Evolutionary conservation across 2,888 invertebrate genomes (phyloP).

Genomic region (Andrena chrysosceles): DNA sequence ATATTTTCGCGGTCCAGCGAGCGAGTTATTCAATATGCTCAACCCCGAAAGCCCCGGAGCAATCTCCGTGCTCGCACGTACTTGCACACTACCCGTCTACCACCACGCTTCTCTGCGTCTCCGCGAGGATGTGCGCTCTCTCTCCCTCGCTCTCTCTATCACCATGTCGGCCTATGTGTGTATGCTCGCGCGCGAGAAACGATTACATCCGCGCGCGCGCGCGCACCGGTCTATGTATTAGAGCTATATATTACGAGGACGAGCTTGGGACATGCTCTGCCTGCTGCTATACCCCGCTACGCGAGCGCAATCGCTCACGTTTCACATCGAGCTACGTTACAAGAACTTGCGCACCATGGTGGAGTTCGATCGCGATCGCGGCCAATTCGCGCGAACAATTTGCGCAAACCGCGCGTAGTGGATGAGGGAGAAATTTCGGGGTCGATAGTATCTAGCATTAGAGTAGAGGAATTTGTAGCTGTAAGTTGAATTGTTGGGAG

Average conservation of each 20-base stretch:
- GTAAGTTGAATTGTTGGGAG: not conserved
- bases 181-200: constrained; percentile 9
- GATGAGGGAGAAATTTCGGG: not conserved
- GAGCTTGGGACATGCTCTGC: constrained; percentile 59
- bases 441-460: no score
- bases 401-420: not conserved
- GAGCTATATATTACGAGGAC: constrained; percentile 57
- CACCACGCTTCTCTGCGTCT: constrained; percentile 15
- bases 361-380: constrained; percentile 28
- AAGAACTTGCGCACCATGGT: constrained; percentile 40
- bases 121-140: not conserved
- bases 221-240: constrained; percentile 14
- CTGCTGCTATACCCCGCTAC: constrained; percentile 31
- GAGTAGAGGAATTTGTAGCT: not conserved
- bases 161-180: not conserved
- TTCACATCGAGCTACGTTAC: constrained; percentile 35
- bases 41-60: constrained; percentile 83
- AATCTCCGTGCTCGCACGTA: constrained; percentile 79
- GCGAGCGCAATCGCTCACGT: constrained; percentile 58
- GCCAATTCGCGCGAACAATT: constrained; percentile 8
- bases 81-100: constrained; percentile 45
- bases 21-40: constrained; percentile 85
- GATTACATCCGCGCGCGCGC: constrained; percentile 30
- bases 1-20: constrained; percentile 85
- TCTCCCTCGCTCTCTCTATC: no score